Base-by-base conservation (phyloP, 2,797 vertebrate species). In the Falco novaeseelandiae region DNA sequence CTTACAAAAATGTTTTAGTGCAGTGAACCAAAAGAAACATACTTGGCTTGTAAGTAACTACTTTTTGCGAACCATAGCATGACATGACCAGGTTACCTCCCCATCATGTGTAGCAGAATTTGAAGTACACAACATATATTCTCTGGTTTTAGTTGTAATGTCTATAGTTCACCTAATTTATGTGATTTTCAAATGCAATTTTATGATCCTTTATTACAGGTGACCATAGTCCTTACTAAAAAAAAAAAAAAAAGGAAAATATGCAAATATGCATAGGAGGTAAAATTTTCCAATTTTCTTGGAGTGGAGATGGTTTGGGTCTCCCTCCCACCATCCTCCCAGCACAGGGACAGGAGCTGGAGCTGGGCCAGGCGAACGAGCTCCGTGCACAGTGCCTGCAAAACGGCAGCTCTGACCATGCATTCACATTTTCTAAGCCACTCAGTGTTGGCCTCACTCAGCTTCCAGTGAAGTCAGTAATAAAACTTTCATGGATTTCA, bases 331-430 rank as follows among this genome's bases (percentile, higher is more conserved):
- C 7, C 4, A 8, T 36, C 25, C 7, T 51, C 25, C 42, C 0
- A 0, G 49, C 36, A 66, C 34, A 77, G 25, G 46, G 21, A 40
- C 3, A 2, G 32, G 25, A 66, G 29, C 6, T 61, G 51, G 15
- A 59, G 21, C 40, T 58, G 20, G 69, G 44, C 6, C 34, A 54
- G 32, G 38, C 25, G 46, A 74, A 34, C 6, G 40, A 87, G 22
- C 1, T 16, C 15, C 26, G 34, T 0, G 0, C 4, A 14, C 1
- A 0, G 2, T 59, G 27, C 34, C 61, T 59, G 32, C 52, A 52
- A 42, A 87, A 59, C 16, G 8, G 61, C 36, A 91, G 48, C 18
- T 80, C 29, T 91, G 70, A 77, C 18, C 25, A 44, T 21, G 13
- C 30, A 65, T 27, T 90, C 55, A 70, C 63, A 61, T 76, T 71